These are phyloP conservation scores for Hydrotaea cyrtoneurina DNA, from an alignment of 2,888 invertebrate genomes.

Conservation along the genomic window DNA sequence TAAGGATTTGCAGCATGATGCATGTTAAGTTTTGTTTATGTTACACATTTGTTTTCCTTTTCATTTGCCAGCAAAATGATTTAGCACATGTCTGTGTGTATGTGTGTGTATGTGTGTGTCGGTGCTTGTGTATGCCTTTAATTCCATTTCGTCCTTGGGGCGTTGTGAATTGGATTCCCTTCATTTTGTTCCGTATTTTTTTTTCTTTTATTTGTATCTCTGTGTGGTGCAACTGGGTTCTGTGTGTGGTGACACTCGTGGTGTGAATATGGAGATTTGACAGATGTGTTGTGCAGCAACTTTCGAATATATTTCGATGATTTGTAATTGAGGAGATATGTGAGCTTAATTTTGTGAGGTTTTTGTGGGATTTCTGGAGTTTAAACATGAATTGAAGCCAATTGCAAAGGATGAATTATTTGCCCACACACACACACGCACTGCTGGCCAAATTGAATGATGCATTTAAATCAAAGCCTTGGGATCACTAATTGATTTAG, in stretches of 20 bases:
- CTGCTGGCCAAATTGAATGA: not conserved
- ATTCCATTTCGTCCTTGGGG: constrained; percentile 2
- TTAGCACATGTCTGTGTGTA: not conserved
- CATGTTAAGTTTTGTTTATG: constrained; percentile 5
- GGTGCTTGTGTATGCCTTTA: not conserved
- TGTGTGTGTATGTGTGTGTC: not conserved
- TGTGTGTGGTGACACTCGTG: no score
- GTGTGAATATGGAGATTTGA: not conserved
- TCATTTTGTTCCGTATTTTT: not conserved
- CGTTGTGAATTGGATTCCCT: not conserved
- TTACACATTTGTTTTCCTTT: constrained; percentile 8
- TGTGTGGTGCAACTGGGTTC: no score
- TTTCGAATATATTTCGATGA: not conserved
- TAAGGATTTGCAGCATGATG: constrained; percentile 3
- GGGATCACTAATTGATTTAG: no score
- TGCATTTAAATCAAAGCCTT: not conserved
- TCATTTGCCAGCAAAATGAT: constrained; percentile 3
- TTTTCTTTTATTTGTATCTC: not conserved
- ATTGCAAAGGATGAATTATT: not conserved
- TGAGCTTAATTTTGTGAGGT: not conserved
- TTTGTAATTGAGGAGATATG: not conserved
- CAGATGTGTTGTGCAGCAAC: constrained; percentile 1
- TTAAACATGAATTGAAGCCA: not conserved
- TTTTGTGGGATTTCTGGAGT: not conserved
- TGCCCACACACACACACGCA: no score